Evolutionary conservation across 2,113 vertebrate genomes (phyloP), one percentile per base, ranked within the genome.

Genomic region (Lophotis ruficrista): DNA sequence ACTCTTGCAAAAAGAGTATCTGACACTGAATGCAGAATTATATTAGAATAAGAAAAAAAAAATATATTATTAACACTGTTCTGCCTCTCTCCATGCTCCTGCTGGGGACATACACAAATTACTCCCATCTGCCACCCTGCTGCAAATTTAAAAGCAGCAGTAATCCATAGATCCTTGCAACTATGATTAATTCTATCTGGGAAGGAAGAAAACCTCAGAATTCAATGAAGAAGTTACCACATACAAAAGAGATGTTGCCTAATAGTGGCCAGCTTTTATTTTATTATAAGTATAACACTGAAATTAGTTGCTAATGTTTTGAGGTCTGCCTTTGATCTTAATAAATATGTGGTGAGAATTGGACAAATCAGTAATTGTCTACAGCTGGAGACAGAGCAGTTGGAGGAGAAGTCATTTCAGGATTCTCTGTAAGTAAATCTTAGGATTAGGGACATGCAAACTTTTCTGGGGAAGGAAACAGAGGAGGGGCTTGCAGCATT

Each of bases 241-340:
- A 95, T 89, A 89, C 92, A 96, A 94, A 96, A 94, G 77, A 96
- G 57, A 75, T 68, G 57, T 96, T 97, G 95, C 95, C 70, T 72
- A 93, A 94, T 82, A 89, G 35, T 65, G 61, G 48, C 25, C 41
- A 0, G 2, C 77, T 96, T 94, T 87, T 82, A 89, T 95, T 96
- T 97, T 95, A 96, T 91, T 97, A 94, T 93, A 89, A 96, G 56
- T 97, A 84, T 84, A 96, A 94, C 70, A 89, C 77, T 89, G 86
- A 96, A 93, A 90, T 96, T 94, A 93, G 80, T 93, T 95, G 89
- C 73, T 92, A 96, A 93, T 84, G 94, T 94, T 96, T 95, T 96
- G 95, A 95, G 92, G 89, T 91, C 83, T 94, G 86, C 69, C 86
- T 97, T 96, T 97, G 77, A 96, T 94, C 94, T 87, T 82, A 89